A percentile compares a stretch with the other conserved stretches of the same genome.
phyloP scores from a whole-genome alignment of 2,113 vertebrate species.

The Cygnus buccinator region DNA sequence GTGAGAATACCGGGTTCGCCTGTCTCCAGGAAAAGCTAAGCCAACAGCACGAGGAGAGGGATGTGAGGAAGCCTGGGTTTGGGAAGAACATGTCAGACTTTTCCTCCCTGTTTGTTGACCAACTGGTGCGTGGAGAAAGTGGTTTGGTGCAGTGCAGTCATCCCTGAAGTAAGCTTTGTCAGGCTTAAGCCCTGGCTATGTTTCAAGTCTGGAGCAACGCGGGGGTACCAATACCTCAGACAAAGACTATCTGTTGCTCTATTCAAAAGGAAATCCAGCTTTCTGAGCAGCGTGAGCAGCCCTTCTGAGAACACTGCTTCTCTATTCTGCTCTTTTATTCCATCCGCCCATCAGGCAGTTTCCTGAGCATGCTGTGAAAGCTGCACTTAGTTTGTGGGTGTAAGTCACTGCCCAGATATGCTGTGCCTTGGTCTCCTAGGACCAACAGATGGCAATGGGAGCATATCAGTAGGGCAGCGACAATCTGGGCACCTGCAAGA shows the following conservation, averaged over 20 bases:
- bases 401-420: neutral
- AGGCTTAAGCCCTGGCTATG: neutral
- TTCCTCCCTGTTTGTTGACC: neutral
- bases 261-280: neutral
- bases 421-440: neutral
- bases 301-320: neutral
- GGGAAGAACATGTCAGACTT: neutral
- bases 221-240: neutral
- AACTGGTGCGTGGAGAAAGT: neutral
- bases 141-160: fast-evolving
- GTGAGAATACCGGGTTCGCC: neutral
- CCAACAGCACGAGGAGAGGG: neutral
- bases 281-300: neutral
- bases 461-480: neutral
- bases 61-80: neutral
- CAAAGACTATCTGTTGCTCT: neutral
- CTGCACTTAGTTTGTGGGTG: neutral
- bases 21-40: neutral
- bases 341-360: neutral
- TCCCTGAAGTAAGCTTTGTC: neutral
- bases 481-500: neutral
- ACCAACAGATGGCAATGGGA: neutral
- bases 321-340: neutral
- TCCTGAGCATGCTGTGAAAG: neutral
- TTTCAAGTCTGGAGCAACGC: neutral